Base-by-base conservation (phyloP, 2,797 vertebrate species). In the Characodon lateralis region DNA sequence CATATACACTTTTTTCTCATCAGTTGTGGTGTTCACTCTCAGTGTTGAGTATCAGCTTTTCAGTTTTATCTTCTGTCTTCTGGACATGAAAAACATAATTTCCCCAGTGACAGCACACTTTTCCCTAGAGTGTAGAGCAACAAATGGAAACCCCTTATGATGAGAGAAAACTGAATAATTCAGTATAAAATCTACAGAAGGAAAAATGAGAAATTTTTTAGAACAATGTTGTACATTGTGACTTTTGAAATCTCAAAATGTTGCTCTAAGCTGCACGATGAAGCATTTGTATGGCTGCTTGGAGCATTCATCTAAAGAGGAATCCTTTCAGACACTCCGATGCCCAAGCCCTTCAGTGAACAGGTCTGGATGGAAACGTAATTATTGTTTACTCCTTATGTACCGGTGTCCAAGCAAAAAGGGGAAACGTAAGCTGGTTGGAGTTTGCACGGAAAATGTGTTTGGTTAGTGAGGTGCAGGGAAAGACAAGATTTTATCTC, bases 391-490 rank as follows among this genome's bases (percentile, higher is more conserved):
- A 74, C 80, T 80, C 81, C 61, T 73, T 78, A 82, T 86, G 63
- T 55, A 71, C 69, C 10, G 10, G 18, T 31, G 74, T 68, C 74
- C 74, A 77, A 79, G 70, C 39, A 59, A 61, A 76, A 80, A 53
- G 48, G 50, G 5, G 43, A 50, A 69, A 43, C 79, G 3, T 69
- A 48, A 81, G 73, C 63, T 71, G 53, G 20, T 65, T 66, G 39
- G 51, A 51, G 65, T 82, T 82, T 86, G 72, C 75, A 72, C 59
- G 58, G 69, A 74, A 72, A 75, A 85, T 68, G 55, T 78, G 59
- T 83, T 87, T 89, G 87, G 82, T 81, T 72, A 86, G 78, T n/a
- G 76, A 86, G 78, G 78, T 82, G 81, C 84, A 82, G 78, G 78
- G 79, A 72, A 59, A 59, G 75, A 78, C 51, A 26, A 63, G 73